Conservation (phyloP, 2,113 vertebrate species). For the Lagopus muta region DNA sequence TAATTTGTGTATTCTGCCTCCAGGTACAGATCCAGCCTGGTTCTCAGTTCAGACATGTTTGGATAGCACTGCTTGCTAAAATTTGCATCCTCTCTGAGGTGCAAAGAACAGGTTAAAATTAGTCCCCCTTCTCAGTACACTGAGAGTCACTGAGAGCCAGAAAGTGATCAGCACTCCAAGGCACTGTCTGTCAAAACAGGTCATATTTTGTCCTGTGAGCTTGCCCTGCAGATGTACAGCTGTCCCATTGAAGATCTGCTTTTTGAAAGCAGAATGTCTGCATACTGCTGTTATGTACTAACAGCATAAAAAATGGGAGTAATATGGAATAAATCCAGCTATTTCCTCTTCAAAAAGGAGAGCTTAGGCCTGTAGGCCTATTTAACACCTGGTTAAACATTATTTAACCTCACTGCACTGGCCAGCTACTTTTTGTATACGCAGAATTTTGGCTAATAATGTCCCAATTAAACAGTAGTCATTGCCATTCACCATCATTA, state of each 20-base stretch:
- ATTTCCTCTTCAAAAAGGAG: neutral
- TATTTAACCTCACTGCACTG: constrained; percentile 8
- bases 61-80: neutral
- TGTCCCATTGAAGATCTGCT: neutral
- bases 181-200: too few relatives aligned
- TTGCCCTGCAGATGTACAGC: neutral
- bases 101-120: neutral
- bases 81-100: neutral
- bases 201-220: neutral
- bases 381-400: constrained; percentile 66
- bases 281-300: neutral
- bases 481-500: constrained; percentile 56
- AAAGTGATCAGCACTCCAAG: neutral
- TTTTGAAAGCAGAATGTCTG: fast-evolving
- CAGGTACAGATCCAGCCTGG: neutral
- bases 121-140: neutral
- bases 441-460: constrained; percentile 56
- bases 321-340: neutral
- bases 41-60: neutral
- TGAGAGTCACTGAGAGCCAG: neutral
- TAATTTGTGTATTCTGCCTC: neutral
- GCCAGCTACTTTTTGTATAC: neutral
- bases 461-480: constrained; percentile 53
- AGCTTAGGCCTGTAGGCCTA: neutral
- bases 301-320: neutral